Base-by-base conservation (phyloP, 2,113 vertebrate genomes). In the Rissa tridactyla region DNA sequence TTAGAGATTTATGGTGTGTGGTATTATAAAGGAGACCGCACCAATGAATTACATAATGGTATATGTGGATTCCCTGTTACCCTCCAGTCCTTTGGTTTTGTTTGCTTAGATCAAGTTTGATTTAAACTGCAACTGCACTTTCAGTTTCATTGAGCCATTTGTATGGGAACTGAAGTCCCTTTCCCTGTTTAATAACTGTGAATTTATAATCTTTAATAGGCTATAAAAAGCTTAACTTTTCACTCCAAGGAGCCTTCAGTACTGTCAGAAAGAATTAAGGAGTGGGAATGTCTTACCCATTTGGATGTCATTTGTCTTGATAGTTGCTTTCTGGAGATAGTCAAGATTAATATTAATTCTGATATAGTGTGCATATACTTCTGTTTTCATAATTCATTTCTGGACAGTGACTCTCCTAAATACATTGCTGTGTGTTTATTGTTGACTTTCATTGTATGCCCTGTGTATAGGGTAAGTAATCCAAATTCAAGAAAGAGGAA, bases 231-330 rank as follows among this genome's bases (percentile, higher is more conserved):
- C 95, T 86, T 70, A 58, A 47, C 78, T 94, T 96, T 94, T 95
- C n/a, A 81, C 65, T 94, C 60, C 64, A 78, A 91, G 68, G 32
- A 94, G 32, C 55, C 20, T 92, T 94, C 91, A 84, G 76, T 95
- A n/a, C 72, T 94, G 81, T 94, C 94, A 94, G 86, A 92, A 93
- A 90, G 85, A 92, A 90, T 95, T 94, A 94, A 92, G 77, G 55
- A 76, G 18, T 92, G 46, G 38, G 55, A 92, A 75, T 89, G 69
- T 44, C 77, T 84, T 81, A 19, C 18, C 72, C 22, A 29, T 91
- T 94, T 92, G 55, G 52, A 86, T 89, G 86, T 86, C 62, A 83
- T 96, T 96, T 90, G 55, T 95, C 93, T 96, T 89, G 64, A 77
- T 95, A 86, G 91, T 75, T 88, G 76, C 38, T 86, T 96, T 92